Conservation (phyloP, 2,113 vertebrate species). For the Paramormyrops kingsleyae region DNA sequence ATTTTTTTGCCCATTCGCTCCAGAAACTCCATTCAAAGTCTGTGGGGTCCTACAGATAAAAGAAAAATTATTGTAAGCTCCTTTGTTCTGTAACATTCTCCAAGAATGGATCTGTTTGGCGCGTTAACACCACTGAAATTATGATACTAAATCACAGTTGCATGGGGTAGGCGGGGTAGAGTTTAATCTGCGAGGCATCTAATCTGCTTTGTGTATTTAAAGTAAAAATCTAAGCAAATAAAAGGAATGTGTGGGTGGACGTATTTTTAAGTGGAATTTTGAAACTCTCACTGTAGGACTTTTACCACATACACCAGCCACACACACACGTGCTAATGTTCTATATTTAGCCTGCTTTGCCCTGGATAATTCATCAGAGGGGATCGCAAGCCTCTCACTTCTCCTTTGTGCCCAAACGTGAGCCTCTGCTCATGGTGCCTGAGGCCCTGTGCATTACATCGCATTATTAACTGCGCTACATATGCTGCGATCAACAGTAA, state of each 20-base stretch:
- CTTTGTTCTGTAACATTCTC: background rate
- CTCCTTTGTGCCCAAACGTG: background rate
- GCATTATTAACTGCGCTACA: background rate
- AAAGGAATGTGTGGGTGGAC: background rate
- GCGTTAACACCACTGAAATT: background rate
- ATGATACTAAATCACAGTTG: background rate
- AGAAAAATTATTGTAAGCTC: background rate
- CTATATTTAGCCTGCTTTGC: background rate
- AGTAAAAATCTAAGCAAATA: background rate
- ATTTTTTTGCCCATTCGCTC: conserved; percentile 79
- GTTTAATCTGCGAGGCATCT: background rate
- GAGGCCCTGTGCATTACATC: background rate
- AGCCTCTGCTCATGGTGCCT: background rate
- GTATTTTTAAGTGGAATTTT: background rate
- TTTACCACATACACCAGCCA: background rate
- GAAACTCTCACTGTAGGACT: too few relatives aligned
- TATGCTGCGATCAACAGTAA: background rate
- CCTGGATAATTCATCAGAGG: background rate
- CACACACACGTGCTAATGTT: background rate
- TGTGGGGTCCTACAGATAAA: conserved; percentile 67
- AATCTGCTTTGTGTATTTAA: background rate
- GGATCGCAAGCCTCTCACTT: background rate
- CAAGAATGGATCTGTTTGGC: background rate
- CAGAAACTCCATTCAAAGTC: conserved; percentile 98
- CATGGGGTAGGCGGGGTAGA: background rate